Base-by-base conservation (phyloP, 2,797 vertebrate species). In the Thripadectes ignobilis region DNA sequence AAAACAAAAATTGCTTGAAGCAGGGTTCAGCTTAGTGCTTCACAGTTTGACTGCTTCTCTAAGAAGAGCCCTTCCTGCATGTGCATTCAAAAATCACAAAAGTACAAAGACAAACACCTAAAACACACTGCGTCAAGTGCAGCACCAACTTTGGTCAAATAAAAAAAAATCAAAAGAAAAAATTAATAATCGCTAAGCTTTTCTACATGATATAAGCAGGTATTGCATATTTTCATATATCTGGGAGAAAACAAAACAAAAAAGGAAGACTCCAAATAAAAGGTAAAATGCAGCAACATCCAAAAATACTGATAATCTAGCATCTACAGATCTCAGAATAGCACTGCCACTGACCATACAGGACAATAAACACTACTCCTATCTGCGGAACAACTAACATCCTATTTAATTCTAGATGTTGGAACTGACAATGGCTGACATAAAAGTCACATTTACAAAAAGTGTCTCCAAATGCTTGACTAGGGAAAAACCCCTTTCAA, bases 191-290 rank as follows among this genome's bases (percentile, higher is more conserved):
- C 72, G 98, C 98, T 98, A 98, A 98, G 98, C 98, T 98, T 98
- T 97, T 98, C 98, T 98, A 98, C 97, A 98, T 98, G 98, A 99
- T 98, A 99, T 98, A 99, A 99, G 98, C 98, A 98, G 98, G 98
- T 98, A 98, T 99, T 99, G 99, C 99, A 99, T 99, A 99, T 99
- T 99, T 99, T 98, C 98, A 98, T 98, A 97, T 98, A 98, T 99
- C 97, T 98, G 98, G 98, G 97, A 97, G 98, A 94, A 77, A 95
- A 94, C 93, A 96, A 95, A 98, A 91, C 82, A 97, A 95, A 77
- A 76, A 95, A 98, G 98, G 98, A 99, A 99, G 98, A 99, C 98
- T 97, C 97, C 96, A 98, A 98, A 98, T 98, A 98, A 98, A 98
- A 97, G 96, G 97, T 98, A 98, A 98, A 98, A 98, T 97, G 97